Evolutionary conservation across 2,888 invertebrate genomes (phyloP), one percentile per base, ranked within the genome.

Genomic region (Aelia acuminata): DNA sequence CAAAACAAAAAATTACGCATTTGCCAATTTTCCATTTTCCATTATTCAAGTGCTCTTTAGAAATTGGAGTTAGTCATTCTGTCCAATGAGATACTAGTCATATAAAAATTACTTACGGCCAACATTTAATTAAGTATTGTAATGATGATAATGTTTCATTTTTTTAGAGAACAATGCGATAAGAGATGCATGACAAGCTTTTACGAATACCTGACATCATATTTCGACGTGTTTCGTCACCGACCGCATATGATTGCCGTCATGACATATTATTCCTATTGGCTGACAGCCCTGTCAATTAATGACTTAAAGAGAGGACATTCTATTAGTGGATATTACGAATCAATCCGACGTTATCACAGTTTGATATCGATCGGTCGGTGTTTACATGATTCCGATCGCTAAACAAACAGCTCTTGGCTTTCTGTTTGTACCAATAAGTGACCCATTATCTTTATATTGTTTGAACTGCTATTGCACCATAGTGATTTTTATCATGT

Each of bases 391-490:
- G 80, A 80, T 80, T 80, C 43, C 39, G 43, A 80, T 80, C 80
- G 39, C 43, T 43, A 80, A 80, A 43, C 43, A 80, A 80, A 80
- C 43, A 80, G 43, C 18, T 18, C 5, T 39, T 13, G 43, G 11
- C 80, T 80, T 70, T 70, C n/a, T 80, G 80, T 80, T 39, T 80
- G 80, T 43, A 80, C n/a, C 39, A 80, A 43, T 80, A 80, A 80
- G 39, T 47, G 43, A n/a, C 13, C 80, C 43, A 80, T 80, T 70
- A 70, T 70, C 63, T 70, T 22, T 50, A 31, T 70, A 35, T 70
- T 70, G 63, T 70, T 80, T 80, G 43, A n/a, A 47, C 43, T 39
- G 39, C 3, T 39, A 47, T 43, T 80, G 80, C 80, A 43, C 80
- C 80, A 47, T 80, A 15, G n/a, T 43, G n/a, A 43, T 47, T 80